Evolutionary conservation across 37 sponge, comb jelly and placozoan species (phyloP), one percentile per base, ranked within the genome.

Genomic region (Trichoplax adhaerens): DNA sequence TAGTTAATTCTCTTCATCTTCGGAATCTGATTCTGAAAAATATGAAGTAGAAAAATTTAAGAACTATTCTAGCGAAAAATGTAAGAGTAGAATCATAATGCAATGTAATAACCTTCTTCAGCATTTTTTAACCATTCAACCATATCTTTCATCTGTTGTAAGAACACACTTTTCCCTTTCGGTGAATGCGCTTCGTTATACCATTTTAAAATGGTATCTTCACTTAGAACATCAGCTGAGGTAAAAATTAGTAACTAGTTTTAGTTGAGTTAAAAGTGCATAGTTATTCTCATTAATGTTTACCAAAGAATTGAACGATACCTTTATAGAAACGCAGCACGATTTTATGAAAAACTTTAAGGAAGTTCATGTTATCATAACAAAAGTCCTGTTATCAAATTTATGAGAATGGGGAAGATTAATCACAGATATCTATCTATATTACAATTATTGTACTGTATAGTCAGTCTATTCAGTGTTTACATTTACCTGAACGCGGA

Each of bases 81-180:
- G 29, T 29, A 29, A 29, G 29, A 29, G 29, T 29, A 29, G 29
- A 29, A 29, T 29, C 29, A 29, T 29, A 29, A 29, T 29, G 29
- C 29, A 29, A 29, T 29, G 29, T 29, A 29, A 29, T 29, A 29
- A 78, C 79, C 97, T 74, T 95, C 91, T 57, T 87, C 88, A 48
- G 97, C 92, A 51, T 83, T 95, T 58, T 77, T 64, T 2, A 95
- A 74, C 97, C 97, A 95, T n/a, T 87, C 82, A 2, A 95, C 86
- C 86, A 95, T 88, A 8, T 69, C 58, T 74, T 91, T 83, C 89
- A 91, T 88, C 76, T 91, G 88, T 1, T 61, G 74, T 55, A 88
- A 72, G 68, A 95, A 91, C 55, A 79, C 86, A 55, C 72, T 83
- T 77, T 95, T 91, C 29, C 92, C 92, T 54, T 91, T 88, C 10